These are phyloP conservation scores for Schizothorax lantsangensis DNA, from an alignment of 2,797 vertebrate species.

Conservation along the genomic window DNA sequence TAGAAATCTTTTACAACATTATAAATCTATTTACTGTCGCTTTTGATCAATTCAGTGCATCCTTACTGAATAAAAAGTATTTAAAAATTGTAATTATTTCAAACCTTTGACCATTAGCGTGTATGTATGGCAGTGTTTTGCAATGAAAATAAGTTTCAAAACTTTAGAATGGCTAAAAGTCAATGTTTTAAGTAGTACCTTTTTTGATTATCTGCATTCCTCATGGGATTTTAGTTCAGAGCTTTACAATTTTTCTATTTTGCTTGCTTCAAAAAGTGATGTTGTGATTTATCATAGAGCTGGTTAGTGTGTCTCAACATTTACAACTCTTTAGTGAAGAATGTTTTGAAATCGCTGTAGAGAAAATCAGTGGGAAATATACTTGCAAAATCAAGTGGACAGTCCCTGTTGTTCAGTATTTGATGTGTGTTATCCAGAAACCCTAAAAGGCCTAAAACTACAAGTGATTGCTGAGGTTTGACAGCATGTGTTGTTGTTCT, in stretches of 20 bases:
- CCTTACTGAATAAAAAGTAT: not conserved
- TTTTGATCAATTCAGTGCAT: not conserved
- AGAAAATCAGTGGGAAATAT: too few relatives aligned
- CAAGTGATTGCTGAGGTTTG: not conserved
- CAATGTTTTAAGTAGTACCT: not conserved
- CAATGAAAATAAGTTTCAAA: not conserved
- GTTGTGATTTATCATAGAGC: not conserved
- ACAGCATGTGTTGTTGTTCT: not conserved
- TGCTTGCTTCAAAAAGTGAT: not conserved
- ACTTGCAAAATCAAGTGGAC: not conserved
- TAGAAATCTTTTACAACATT: not conserved
- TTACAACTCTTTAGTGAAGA: not conserved
- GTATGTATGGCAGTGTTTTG: not conserved
- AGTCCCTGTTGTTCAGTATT: not conserved
- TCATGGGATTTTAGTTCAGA: not conserved
- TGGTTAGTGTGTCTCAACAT: not conserved
- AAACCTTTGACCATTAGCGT: not conserved
- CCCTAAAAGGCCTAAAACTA: slow-evolving; percentile 18
- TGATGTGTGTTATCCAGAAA: slow-evolving; percentile 8
- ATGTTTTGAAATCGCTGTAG: not conserved
- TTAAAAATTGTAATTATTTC: not conserved
- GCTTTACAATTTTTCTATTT: not conserved
- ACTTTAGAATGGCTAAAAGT: not conserved
- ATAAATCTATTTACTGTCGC: not conserved
- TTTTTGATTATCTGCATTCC: not conserved